phyloP scores from a whole-genome alignment of 1,140 invertebrate species.

The Ostrea edulis region DNA sequence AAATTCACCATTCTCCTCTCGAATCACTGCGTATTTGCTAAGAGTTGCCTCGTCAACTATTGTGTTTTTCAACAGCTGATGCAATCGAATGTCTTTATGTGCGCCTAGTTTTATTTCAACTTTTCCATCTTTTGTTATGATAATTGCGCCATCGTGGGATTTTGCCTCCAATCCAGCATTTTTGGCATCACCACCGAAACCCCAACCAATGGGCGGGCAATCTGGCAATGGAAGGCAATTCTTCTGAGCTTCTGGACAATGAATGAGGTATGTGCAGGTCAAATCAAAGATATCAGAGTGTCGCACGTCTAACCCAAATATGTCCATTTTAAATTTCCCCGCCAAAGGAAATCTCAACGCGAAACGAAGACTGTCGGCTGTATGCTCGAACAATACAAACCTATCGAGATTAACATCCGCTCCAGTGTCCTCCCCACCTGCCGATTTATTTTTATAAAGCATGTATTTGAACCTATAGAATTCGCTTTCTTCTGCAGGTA shows the following conservation, averaged over 20 bases:
- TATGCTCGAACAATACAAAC: constrained; percentile 74
- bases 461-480: constrained; percentile 74
- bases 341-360: constrained; percentile 71
- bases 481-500: constrained; percentile 65
- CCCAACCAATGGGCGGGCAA: constrained; percentile 75
- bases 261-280: constrained; percentile 74
- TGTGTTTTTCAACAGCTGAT: constrained; percentile 71
- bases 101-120: constrained; percentile 72
- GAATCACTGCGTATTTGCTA: constrained; percentile 70
- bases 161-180: constrained; percentile 71
- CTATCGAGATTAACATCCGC: constrained; percentile 68
- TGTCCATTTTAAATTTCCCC: constrained; percentile 75
- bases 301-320: constrained; percentile 73
- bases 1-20: constrained; percentile 71
- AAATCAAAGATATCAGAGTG: constrained; percentile 74
- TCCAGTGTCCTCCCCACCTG: constrained; percentile 48
- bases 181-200: constrained; percentile 69
- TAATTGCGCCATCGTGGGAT: constrained; percentile 73
- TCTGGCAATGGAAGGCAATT: constrained; percentile 74
- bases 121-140: constrained; percentile 70
- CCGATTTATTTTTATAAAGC: constrained; percentile 66
- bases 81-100: constrained; percentile 69
- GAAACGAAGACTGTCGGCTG: constrained; percentile 67
- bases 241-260: constrained; percentile 66
- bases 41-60: constrained; percentile 74